phyloP scores from a whole-genome alignment of 2,888 invertebrate species.

The Monoplex corrugatus region DNA sequence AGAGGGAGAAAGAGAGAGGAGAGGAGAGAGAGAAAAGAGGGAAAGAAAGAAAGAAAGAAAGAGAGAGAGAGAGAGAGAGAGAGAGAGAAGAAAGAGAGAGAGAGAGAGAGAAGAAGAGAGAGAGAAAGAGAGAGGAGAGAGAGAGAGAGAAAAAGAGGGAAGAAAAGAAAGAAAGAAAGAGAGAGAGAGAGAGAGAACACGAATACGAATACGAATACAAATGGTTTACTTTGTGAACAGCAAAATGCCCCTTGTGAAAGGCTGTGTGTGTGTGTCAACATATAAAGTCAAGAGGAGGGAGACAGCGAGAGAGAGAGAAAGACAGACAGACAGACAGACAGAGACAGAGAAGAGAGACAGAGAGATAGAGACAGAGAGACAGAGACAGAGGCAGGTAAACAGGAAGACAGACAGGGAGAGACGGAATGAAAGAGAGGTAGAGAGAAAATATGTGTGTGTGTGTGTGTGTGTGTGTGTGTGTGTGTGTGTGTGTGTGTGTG shows the following conservation, averaged over 20 bases:
- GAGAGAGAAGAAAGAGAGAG: background rate
- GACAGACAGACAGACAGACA: background rate
- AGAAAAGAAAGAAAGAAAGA: background rate
- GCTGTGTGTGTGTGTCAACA: no score
- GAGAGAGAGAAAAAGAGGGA: background rate
- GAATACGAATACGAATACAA: no score
- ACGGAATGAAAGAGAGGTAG: background rate
- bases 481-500: background rate
- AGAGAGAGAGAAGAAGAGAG: background rate
- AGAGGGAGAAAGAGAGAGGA: background rate
- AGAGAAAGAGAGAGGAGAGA: background rate
- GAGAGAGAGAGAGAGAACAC: background rate
- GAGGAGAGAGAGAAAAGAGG: background rate
- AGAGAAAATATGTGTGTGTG: background rate
- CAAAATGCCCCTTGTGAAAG: no score
- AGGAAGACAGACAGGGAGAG: background rate
- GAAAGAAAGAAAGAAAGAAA: background rate
- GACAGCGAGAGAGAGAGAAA: background rate
- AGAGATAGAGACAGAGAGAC: background rate
- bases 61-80: background rate
- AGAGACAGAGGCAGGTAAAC: background rate
- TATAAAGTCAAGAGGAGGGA: background rate
- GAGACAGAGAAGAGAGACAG: background rate
- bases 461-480: background rate
- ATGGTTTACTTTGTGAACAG: no score